Percentiles rank a stretch among this genome's conserved stretches.
phyloP scores from a whole-genome alignment of 2,113 vertebrate species.

The Uria lomvia region DNA sequence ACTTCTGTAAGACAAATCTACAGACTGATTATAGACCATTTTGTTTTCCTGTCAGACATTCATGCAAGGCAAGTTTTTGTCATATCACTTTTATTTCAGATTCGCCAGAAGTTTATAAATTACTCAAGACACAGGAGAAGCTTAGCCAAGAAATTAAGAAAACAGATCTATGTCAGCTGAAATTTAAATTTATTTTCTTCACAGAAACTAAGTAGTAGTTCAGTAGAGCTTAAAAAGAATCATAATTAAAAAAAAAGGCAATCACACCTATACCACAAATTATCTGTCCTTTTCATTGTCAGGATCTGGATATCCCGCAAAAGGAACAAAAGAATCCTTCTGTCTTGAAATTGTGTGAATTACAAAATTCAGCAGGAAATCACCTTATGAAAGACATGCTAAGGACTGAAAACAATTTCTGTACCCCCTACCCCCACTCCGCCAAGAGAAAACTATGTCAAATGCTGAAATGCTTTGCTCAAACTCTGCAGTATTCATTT shows the following conservation, averaged over 20 bases:
- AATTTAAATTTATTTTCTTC: constrained; percentile 30
- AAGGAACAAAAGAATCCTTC: not conserved
- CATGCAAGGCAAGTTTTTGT: constrained; percentile 33
- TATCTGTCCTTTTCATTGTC: not conserved
- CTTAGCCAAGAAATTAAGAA: constrained; percentile 9
- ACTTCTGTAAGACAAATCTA: not conserved
- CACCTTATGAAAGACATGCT: not conserved
- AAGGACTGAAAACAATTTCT: not conserved
- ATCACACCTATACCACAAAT: not conserved
- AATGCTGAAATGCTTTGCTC: not conserved
- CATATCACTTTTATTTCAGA: constrained; percentile 33
- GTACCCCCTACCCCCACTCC: fast-evolving
- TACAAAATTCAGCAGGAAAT: not conserved
- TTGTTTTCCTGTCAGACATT: not conserved
- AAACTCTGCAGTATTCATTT: not conserved
- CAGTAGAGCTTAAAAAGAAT: not conserved
- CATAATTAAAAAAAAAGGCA: not conserved
- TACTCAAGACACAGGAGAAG: not conserved
- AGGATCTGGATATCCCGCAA: not conserved
- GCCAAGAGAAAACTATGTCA: not conserved
- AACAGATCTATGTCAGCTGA: not conserved
- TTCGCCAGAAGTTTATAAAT: constrained; percentile 56
- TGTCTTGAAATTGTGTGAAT: not conserved
- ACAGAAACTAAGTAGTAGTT: not conserved
- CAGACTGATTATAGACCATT: not conserved